Conservation (phyloP, 2,888 invertebrate genomes). For the Allygus modestus region DNA sequence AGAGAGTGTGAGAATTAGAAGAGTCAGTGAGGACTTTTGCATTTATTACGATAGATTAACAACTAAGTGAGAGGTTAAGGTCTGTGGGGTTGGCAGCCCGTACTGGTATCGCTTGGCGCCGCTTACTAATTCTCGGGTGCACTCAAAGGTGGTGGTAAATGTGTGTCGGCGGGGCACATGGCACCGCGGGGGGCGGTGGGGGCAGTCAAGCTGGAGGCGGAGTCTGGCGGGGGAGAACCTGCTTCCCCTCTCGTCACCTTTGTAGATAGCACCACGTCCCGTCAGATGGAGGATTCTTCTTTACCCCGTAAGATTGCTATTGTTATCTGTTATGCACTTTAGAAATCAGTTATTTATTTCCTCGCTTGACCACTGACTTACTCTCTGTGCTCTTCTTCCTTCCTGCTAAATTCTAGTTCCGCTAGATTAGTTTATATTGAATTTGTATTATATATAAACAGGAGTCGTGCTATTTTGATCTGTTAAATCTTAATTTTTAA, state of each 20-base stretch:
- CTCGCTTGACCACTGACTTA: neutral
- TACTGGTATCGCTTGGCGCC: neutral
- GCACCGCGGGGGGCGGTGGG: conserved; percentile 52
- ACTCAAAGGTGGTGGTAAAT: conserved; percentile 69
- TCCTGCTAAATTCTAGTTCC: neutral
- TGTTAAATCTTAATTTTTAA: too few relatives aligned
- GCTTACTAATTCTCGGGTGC: conserved; percentile 62
- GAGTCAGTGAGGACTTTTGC: too few relatives aligned
- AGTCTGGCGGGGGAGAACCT: conserved; percentile 62
- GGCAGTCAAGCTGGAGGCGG: conserved; percentile 68
- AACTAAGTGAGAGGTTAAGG: too few relatives aligned
- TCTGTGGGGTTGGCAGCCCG: conserved; percentile 9
- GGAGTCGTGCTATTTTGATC: too few relatives aligned
- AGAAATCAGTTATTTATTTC: conserved; percentile 8
- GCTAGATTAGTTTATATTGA: too few relatives aligned
- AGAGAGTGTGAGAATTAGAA: too few relatives aligned
- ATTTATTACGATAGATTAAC: too few relatives aligned
- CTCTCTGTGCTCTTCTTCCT: neutral
- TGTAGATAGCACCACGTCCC: conserved; percentile 70
- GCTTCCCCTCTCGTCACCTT: conserved; percentile 67
- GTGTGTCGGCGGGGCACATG: conserved; percentile 56
- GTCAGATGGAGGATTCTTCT: conserved; percentile 68
- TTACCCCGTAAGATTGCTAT: conserved; percentile 73
- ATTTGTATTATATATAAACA: too few relatives aligned
- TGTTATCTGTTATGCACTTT: neutral